phyloP scores from a whole-genome alignment of 1,140 invertebrate genomes.

The Ostrea denselamellosa region DNA sequence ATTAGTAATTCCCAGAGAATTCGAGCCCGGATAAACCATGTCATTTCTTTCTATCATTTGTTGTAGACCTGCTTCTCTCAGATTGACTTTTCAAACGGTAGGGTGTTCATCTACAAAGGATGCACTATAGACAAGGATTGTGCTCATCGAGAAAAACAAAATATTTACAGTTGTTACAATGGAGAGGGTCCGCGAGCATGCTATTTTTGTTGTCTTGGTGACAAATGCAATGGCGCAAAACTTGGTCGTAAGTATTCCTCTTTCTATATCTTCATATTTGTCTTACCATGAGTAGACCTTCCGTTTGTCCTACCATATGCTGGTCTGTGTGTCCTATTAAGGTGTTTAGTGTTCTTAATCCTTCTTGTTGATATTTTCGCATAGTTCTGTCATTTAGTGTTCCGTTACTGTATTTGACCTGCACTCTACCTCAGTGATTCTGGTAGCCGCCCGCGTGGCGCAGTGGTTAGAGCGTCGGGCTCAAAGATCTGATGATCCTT shows the following conservation, averaged over 20 bases:
- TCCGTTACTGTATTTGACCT: too few relatives aligned
- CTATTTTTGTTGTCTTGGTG: neutral
- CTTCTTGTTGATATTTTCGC: too few relatives aligned
- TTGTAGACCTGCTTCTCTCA: neutral
- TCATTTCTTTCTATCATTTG: neutral
- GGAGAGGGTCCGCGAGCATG: neutral
- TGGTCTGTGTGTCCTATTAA: too few relatives aligned
- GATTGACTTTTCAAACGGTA: neutral
- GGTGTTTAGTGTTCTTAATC: too few relatives aligned
- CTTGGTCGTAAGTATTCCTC: neutral
- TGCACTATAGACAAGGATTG: neutral
- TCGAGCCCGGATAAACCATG: too few relatives aligned
- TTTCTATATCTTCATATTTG: neutral
- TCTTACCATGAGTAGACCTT: neutral
- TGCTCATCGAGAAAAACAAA: neutral
- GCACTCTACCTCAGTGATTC: too few relatives aligned
- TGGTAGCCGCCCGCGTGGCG: too few relatives aligned
- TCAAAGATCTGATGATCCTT: too few relatives aligned
- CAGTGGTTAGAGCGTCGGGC: too few relatives aligned
- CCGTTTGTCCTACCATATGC: too few relatives aligned
- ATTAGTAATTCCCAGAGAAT: too few relatives aligned
- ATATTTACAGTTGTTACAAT: neutral
- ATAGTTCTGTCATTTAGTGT: too few relatives aligned
- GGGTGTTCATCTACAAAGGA: neutral
- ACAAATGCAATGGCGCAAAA: neutral